Evolutionary conservation across 2,113 vertebrate species (phyloP), one percentile per base, ranked within the genome.

Genomic region (Abramis brama): DNA sequence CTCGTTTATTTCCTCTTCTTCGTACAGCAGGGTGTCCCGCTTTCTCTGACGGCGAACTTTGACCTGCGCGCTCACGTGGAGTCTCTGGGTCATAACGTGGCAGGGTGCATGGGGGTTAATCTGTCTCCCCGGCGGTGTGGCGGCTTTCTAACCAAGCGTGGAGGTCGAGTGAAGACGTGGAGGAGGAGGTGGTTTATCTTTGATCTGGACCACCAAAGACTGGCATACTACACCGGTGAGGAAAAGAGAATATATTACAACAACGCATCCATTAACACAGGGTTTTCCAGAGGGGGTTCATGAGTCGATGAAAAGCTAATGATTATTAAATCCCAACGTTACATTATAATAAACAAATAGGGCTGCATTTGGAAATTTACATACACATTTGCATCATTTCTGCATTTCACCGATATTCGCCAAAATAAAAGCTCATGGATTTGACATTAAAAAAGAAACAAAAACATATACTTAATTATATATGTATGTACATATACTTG

Each of bases 161-260:
- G 97, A 0, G 97, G 97, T 5, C 92, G 96, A 52, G 97, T 98
- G 60, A 98, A 98, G 89, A 98, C 97, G 4, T 98, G 97, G 97
- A 96, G 93, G 93, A 97, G 97, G 87, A 95, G 97, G 0, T 97
- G 97, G 97, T 98, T 98, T 90, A 93, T 96, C 84, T 97, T 97
- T 45, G 97, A 98, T 91, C 94, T 94, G 77, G 96, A 96, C 87
- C 95, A 96, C 76, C 94, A 92, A 17, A 91, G 96, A 27, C 93
- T 97, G 62, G 95, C 96, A 36, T 97, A 97, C 92, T 97, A 96
- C 12, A 94, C 95, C 0, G 96, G 97, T 97, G 79, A 78, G 91
- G 55, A 23, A 57, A 57, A 57, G 55, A 57, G 2, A 57, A 8
- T 2, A 23, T 57, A 57, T 57, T 57, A 57, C 19, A 57, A 55